Conservation (phyloP, 2,888 invertebrate genomes). For the Aproaerema taeniolella region DNA sequence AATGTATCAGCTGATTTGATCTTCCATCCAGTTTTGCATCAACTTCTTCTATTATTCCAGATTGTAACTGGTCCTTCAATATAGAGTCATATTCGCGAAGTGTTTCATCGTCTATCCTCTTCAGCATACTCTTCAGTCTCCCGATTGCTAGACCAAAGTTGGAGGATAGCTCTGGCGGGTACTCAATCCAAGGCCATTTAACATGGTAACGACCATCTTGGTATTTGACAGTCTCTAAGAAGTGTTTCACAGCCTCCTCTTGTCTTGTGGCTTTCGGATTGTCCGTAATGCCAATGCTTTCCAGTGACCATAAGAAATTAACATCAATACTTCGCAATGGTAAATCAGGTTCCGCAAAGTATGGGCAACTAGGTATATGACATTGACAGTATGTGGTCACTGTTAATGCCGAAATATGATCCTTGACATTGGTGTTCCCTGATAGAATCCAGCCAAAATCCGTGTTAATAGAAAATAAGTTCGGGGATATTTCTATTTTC, state of each 20-base stretch:
- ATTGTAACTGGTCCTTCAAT: slow-evolving; percentile 10
- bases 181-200: slow-evolving; percentile 20
- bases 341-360: slow-evolving; percentile 3
- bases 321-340: too few species aligned
- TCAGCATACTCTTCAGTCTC: slow-evolving; percentile 13
- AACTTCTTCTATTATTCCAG: slow-evolving; percentile 11
- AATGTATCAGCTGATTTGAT: not conserved
- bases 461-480: not conserved
- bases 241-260: slow-evolving; percentile 14
- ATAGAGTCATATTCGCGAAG: slow-evolving; percentile 11
- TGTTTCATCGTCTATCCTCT: slow-evolving; percentile 6
- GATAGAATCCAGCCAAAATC: not conserved
- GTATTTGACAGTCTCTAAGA: slow-evolving; percentile 15
- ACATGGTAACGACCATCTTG: slow-evolving; percentile 16
- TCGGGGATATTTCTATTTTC: not conserved
- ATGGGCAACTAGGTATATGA: not conserved
- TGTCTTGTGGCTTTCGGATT: slow-evolving; percentile 17
- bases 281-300: slow-evolving; percentile 25
- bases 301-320: slow-evolving; percentile 22
- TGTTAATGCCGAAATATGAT: not conserved
- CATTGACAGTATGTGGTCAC: slow-evolving; percentile 4
- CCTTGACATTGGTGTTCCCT: not conserved
- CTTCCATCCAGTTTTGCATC: not conserved
- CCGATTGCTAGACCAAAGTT: slow-evolving; percentile 19
- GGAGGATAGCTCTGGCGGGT: slow-evolving; percentile 16